Base-by-base conservation (phyloP, 2,888 invertebrate species). In the Sicus ferrugineus region DNA sequence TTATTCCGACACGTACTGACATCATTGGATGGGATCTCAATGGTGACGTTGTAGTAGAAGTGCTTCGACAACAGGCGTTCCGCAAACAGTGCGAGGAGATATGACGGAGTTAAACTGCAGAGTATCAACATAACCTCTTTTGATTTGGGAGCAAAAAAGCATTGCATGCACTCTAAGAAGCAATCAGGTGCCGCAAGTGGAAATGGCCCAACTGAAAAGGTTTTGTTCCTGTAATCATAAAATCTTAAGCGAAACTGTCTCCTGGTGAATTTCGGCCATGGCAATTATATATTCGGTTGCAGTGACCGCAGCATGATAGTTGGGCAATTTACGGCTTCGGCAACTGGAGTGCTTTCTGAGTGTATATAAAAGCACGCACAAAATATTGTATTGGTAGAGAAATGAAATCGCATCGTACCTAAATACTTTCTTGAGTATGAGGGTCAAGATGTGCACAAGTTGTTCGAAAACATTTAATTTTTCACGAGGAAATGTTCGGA, bases 51-150 rank as follows among this genome's bases (percentile, higher is more conserved):
- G 3, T 86, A 80, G 72, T 84, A 77, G 42, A 86, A 85, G 73
- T 87, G 84, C 75, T 87, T 87, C 74, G 87, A 86, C 61, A 83
- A 75, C 19, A 89, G 83, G 59, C 88, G 88, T 21, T 88, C 84
- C 26, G 89, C 76, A 19, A 89, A 86, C 9, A 91, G 81, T 2
- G 86, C 86, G 76, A 88, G 88, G 26, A 88, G 84, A 78, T 91
- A 91, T 0, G 90, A 89, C 2, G 90, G 89, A 0, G 89, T 86
- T 76, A 90, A 78, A 76, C 91, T 90, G 79, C 61, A 67, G 69
- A 62, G 19, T n/a, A 38, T 38, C 16, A 16, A 14, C 11, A 9
- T 9, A 42, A 42, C n/a, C 7, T 42, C 5, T 9, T 7, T 42
- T 42, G 5, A n/a, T 4, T 7, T 42, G 42, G 14, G 9, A 7